phyloP scores from a whole-genome alignment of 2,113 vertebrate species.

The Rhynchopsitta pachyrhyncha region DNA sequence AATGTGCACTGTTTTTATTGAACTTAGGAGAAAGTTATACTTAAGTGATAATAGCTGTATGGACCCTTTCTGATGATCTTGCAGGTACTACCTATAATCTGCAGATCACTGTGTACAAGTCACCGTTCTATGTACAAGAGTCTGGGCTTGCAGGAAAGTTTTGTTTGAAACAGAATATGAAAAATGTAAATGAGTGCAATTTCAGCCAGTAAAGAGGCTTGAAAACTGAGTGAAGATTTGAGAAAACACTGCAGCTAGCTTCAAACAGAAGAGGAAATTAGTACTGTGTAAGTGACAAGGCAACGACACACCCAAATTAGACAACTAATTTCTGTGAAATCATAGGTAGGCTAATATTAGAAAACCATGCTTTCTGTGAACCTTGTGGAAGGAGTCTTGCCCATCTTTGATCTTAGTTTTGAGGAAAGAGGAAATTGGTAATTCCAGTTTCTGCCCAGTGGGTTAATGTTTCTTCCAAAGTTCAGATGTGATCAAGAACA shows the following conservation, averaged over 20 bases:
- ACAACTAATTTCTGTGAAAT: not conserved
- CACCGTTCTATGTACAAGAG: not conserved
- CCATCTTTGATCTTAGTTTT: not conserved
- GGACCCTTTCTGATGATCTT: not conserved
- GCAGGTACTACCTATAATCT: not conserved
- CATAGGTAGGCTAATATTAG: not conserved
- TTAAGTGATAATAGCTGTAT: not conserved
- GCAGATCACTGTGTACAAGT: not conserved
- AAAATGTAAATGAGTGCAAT: not conserved
- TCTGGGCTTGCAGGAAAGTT: not conserved
- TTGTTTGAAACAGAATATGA: not conserved
- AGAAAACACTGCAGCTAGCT: not conserved
- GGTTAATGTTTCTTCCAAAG: not conserved
- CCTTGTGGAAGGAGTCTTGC: not conserved
- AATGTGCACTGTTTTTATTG: not conserved
- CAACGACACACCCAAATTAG: not conserved
- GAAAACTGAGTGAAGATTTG: not conserved
- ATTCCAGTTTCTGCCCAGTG: not conserved
- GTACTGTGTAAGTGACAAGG: not conserved
- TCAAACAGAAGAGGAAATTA: not conserved
- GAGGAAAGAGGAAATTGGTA: not conserved
- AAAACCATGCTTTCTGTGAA: not conserved
- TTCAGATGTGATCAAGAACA: not conserved
- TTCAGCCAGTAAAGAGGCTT: not conserved
- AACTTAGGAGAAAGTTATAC: not conserved